phyloP scores from a whole-genome alignment of 2,113 vertebrate genomes.

The Mirounga angustirostris region DNA sequence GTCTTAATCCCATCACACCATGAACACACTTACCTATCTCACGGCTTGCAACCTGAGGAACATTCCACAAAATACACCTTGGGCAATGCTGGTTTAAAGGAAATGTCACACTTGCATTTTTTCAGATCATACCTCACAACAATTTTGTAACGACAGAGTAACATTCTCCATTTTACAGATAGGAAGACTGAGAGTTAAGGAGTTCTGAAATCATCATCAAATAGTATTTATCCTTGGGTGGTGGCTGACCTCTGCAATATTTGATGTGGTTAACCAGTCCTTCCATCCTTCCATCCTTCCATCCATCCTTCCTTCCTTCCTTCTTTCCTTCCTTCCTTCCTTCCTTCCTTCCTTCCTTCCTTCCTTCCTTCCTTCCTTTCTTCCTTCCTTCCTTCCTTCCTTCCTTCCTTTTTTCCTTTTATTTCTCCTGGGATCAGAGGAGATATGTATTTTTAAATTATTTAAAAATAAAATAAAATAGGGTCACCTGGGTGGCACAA shows the following conservation, averaged over 20 bases:
- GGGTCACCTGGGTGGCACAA: background rate
- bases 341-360: too few relatives aligned
- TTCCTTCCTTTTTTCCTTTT: rapidly evolving
- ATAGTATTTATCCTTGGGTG: background rate
- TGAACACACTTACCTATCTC: background rate
- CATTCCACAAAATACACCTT: background rate
- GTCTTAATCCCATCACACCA: background rate
- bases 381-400: background rate
- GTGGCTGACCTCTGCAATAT: background rate
- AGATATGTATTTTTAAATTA: background rate
- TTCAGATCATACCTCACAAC: background rate
- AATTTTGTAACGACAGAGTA: background rate
- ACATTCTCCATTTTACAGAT: background rate
- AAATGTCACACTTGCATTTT: background rate
- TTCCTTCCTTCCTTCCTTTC: too few relatives aligned
- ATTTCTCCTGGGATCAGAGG: background rate
- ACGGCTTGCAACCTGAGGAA: background rate
- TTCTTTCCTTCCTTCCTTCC: rapidly evolving
- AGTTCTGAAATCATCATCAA: background rate
- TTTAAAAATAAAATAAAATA: background rate
- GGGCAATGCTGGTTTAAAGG: background rate
- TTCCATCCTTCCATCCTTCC: background rate
- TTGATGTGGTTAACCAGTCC: background rate
- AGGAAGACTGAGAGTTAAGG: background rate
- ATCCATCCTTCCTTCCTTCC: rapidly evolving